Conservation (phyloP, 2,888 invertebrate genomes). For the Stenurella melanura region DNA sequence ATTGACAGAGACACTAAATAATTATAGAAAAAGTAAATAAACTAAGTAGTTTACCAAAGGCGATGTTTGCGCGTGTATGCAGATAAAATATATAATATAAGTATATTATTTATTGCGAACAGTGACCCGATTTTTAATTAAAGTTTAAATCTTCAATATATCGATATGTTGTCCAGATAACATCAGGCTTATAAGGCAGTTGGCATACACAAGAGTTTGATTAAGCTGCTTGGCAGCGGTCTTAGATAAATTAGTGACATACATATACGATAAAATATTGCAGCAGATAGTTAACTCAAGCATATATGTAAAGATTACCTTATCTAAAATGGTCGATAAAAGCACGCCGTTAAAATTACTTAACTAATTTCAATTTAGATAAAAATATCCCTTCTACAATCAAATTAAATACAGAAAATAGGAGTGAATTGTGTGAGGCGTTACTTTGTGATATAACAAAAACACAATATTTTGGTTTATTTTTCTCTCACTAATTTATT, state of each 20-base stretch:
- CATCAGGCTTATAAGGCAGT: not conserved
- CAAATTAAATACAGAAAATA: not conserved
- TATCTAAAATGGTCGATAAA: not conserved
- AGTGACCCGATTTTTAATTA: not conserved
- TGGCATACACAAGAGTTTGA: not conserved
- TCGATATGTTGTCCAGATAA: not conserved
- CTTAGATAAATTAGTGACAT: constrained; percentile 4
- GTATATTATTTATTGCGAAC: not conserved
- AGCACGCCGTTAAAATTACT: not conserved
- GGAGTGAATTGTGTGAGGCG: too few relatives aligned
- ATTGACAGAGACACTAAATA: too few relatives aligned
- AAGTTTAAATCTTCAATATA: not conserved
- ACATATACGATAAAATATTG: not conserved
- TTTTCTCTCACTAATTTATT: too few relatives aligned
- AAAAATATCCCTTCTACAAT: not conserved
- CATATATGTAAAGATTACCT: not conserved
- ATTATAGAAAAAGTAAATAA: too few relatives aligned
- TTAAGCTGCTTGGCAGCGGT: constrained; percentile 7
- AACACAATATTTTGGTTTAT: too few relatives aligned
- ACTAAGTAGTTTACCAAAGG: too few relatives aligned
- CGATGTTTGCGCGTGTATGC: too few relatives aligned
- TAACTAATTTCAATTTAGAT: not conserved
- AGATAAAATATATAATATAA: too few relatives aligned
- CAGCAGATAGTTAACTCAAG: not conserved
- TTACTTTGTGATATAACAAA: too few relatives aligned